Base-by-base conservation (phyloP, 2,888 invertebrate genomes). In the Athrips mouffetella region DNA sequence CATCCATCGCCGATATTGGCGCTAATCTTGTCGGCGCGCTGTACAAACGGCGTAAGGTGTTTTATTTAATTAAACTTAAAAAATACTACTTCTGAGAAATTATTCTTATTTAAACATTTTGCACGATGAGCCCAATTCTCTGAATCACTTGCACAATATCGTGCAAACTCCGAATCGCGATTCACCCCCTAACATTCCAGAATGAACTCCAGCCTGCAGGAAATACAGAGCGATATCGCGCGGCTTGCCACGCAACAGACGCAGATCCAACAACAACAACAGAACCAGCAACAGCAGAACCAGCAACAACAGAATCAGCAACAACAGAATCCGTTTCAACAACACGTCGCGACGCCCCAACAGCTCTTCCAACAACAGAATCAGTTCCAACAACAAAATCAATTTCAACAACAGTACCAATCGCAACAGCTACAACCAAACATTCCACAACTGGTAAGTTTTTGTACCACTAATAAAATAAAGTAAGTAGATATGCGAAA, bases 211-310 rank as follows among this genome's bases (percentile, higher is more conserved):
- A 97, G 95, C 90, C 92, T 98, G 71, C 94, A 95, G 76, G 97
- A 98, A 87, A 94, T 98, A 70, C 97, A 98, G 89, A 94, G 94
- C 58, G 98, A 98, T 84, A 97, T 98, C 74, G 95, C 96, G 83
- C 92, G 96, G 64, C 90, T 98, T 60, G 93, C 96, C 52, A 93
- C 92, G 56, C 96, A 96, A 56, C 86, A 86, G 62, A 79, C 65
- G 41, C 87, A 87, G 58, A 58, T 86, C 44, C 85, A 85, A 51
- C 84, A 85, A 49, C 84, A 82, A 35, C 80, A 80, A 61, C 91
- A 91, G 57, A 90, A 87, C 15, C 89, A 89, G 46, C 89, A 89
- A 15, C 90, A 90, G 45, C 68, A 67, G 10, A 33, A 44, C 16
- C 90, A 90, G 45, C 83, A 88, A 49, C 84, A 85, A 54, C 85